A percentile compares a stretch with the other conserved stretches of the same genome.
phyloP scores from a whole-genome alignment of 2,797 vertebrate species.

The Zenarchopterus dispar region DNA sequence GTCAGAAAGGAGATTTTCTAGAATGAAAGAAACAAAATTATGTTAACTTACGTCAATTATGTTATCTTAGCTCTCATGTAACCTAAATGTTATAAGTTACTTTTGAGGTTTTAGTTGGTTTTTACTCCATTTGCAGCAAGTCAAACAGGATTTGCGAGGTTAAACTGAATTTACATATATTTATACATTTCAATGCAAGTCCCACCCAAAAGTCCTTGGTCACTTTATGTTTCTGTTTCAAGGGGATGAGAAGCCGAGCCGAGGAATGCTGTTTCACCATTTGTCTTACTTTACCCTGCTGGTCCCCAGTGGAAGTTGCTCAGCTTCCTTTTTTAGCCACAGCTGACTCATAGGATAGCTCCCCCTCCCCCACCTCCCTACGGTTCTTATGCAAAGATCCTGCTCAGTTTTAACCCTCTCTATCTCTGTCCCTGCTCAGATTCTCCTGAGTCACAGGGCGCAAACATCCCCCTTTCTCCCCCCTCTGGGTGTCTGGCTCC shows the following conservation, averaged over 20 bases:
- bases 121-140: conserved; percentile 18
- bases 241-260: conserved; percentile 26
- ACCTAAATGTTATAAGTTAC: conserved; percentile 4
- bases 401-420: conserved; percentile 58
- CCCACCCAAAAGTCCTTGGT: conserved; percentile 40
- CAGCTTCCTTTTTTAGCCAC: conserved; percentile 79
- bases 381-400: conserved; percentile 36
- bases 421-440: conserved; percentile 52
- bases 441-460: conserved; percentile 81
- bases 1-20: background rate
- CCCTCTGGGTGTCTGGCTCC: conserved; percentile 33
- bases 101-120: conserved; percentile 8
- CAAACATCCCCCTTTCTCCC: conserved; percentile 33
- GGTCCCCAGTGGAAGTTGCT: conserved; percentile 58
- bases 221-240: conserved; percentile 42
- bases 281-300: conserved; percentile 66
- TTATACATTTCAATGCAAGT: conserved; percentile 27
- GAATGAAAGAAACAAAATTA: background rate
- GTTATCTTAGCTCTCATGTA: conserved; percentile 3
- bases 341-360: conserved; percentile 74
- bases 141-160: conserved; percentile 25
- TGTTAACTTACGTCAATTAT: conserved; percentile 1
- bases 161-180: conserved; percentile 20
- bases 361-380: conserved; percentile 7
- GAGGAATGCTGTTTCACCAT: conserved; percentile 69